A percentile compares a stretch with the other conserved stretches of the same genome.
Evolutionary conservation across 2,797 vertebrate genomes (phyloP).

Genomic region (Helarctos malayanus): DNA sequence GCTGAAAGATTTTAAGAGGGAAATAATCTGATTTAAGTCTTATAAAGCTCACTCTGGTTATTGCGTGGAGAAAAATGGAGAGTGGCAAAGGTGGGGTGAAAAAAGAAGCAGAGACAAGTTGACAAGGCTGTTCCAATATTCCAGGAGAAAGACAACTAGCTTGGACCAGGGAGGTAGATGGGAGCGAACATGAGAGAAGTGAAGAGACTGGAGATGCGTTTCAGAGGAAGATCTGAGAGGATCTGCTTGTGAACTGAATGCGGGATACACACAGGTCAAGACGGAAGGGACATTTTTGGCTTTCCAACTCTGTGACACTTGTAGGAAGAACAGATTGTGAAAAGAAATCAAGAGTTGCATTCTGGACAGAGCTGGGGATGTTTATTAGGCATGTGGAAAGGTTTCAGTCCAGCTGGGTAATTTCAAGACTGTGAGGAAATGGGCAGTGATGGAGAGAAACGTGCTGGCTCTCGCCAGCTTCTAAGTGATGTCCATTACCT

Average conservation of each 20-base stretch:
- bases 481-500: background rate
- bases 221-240: background rate
- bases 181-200: background rate
- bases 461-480: background rate
- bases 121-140: background rate
- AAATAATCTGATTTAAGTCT: background rate
- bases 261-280: background rate
- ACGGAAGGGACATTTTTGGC: background rate
- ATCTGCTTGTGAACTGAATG: background rate
- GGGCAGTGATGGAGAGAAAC: background rate
- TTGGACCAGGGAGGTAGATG: background rate
- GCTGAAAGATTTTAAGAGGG: background rate
- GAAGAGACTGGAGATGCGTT: accelerated
- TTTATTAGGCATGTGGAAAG: background rate
- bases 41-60: background rate
- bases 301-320: background rate
- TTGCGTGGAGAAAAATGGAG: background rate
- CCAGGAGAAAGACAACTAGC: background rate
- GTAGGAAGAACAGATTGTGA: background rate
- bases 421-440: background rate
- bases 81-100: background rate
- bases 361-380: background rate
- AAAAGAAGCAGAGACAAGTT: background rate
- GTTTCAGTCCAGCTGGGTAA: background rate
- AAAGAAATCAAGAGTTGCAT: background rate